These are phyloP conservation scores for Myoxocephalus aenaeus DNA, from an alignment of 2,797 vertebrate species.

Conservation along the genomic window DNA sequence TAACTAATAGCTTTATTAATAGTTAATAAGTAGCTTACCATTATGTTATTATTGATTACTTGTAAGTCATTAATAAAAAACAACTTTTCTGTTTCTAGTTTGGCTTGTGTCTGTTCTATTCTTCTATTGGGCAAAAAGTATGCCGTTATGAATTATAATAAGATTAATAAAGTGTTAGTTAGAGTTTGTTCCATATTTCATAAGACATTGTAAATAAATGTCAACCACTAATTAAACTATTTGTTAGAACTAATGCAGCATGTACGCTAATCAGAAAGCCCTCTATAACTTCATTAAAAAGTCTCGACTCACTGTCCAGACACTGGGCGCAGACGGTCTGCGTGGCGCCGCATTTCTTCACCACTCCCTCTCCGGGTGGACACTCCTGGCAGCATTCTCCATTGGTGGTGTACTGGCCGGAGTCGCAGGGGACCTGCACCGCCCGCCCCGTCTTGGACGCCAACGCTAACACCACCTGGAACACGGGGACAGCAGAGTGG, in stretches of 20 bases:
- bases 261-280: not conserved
- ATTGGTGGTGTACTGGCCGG: constrained; percentile 78
- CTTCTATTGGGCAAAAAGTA: not conserved
- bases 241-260: not conserved
- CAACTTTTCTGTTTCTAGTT: not conserved
- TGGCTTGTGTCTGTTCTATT: not conserved
- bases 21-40: not conserved
- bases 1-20: not conserved
- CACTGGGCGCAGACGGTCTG: constrained; percentile 93
- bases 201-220: not conserved
- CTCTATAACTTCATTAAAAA: not conserved
- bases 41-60: not conserved
- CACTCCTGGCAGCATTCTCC: constrained; percentile 93
- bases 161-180: not conserved
- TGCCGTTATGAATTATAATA: not conserved
- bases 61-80: not conserved
- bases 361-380: constrained; percentile 91
- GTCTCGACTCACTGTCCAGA: constrained; percentile 93
- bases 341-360: constrained; percentile 84
- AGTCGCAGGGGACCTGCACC: constrained; percentile 79
- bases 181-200: not conserved
- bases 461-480: constrained; percentile 82
- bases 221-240: not conserved
- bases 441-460: constrained; percentile 78
- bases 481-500: constrained; percentile 11